Percentiles rank a stretch among this genome's conserved stretches.
Conservation (phyloP, 2,888 invertebrate genomes). For the Strigamia crassipes region DNA sequence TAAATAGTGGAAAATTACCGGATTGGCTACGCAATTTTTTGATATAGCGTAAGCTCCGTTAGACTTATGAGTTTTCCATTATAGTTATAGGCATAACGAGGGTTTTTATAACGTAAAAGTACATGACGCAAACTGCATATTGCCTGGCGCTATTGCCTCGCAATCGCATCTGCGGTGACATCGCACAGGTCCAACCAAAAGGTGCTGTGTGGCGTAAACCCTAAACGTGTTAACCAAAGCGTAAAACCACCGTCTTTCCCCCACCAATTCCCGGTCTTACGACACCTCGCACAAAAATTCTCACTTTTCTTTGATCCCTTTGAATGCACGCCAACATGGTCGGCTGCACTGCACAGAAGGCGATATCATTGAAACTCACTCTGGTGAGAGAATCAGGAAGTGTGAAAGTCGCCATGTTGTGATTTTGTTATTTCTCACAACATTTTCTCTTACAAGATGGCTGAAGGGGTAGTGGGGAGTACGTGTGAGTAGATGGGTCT, state of each 20-base stretch:
- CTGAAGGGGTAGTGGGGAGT: background rate
- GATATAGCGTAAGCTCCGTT: no score
- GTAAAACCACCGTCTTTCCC: background rate
- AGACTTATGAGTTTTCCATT: no score
- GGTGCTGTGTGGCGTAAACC: no score
- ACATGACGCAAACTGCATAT: no score
- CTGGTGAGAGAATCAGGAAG: slow-evolving; percentile 30
- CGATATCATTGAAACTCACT: slow-evolving; percentile 14
- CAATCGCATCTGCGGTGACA: no score
- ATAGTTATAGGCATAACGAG: no score
- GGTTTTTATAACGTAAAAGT: no score
- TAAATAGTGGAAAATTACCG: no score
- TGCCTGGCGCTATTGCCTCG: no score
- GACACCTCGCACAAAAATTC: background rate
- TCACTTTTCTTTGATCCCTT: background rate
- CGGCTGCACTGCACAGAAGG: slow-evolving; percentile 3
- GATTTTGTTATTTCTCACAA: slow-evolving; percentile 18
- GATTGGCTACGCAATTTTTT: no score
- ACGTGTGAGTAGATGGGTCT: background rate
- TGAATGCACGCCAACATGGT: background rate
- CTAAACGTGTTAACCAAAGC: background rate
- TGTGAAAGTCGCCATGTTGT: slow-evolving; percentile 22
- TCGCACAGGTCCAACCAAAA: no score
- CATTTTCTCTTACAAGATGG: slow-evolving; percentile 26
- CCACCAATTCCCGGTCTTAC: background rate